These are phyloP conservation scores for Gymnorhina tibicen DNA, from an alignment of 2,113 vertebrate species.

Conservation along the genomic window DNA sequence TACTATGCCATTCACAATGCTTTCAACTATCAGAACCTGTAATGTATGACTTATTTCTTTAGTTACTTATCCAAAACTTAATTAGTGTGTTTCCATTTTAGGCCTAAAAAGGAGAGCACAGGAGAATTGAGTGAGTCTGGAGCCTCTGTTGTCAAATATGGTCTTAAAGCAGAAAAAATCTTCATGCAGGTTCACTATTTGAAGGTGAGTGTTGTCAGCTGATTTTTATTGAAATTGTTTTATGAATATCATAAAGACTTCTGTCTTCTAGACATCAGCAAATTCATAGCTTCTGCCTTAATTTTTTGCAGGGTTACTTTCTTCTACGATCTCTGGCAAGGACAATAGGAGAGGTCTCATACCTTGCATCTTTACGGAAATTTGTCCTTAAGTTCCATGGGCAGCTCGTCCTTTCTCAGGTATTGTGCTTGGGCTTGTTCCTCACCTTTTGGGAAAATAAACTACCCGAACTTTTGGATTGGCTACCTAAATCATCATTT, in stretches of 20 bases:
- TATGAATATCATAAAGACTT: neutral
- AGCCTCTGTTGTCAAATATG: conserved; percentile 86
- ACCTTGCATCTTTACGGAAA: conserved; percentile 82
- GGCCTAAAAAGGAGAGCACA: conserved; percentile 89
- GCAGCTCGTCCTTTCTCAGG: conserved; percentile 93
- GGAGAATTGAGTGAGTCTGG: conserved; percentile 85
- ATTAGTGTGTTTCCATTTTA: conserved; percentile 48
- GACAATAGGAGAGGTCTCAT: conserved; percentile 78
- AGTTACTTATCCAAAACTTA: neutral
- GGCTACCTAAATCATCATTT: neutral
- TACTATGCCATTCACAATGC: neutral
- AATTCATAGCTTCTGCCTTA: neutral
- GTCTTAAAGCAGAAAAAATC: conserved; percentile 89
- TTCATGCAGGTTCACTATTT: conserved; percentile 98
- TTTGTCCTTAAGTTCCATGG: conserved; percentile 89
- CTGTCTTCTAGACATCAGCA: neutral
- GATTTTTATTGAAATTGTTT: neutral
- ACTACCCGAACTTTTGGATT: neutral
- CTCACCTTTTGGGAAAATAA: neutral
- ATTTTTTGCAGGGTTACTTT: conserved; percentile 87
- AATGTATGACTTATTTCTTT: neutral
- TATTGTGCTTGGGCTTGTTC: conserved; percentile 38
- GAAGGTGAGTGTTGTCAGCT: conserved; percentile 77
- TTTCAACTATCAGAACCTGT: neutral
- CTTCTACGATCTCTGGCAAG: conserved; percentile 83